Evolutionary conservation across 2,113 vertebrate genomes (phyloP), one percentile per base, ranked within the genome.

Genomic region (Mesembrinibis cayennensis): DNA sequence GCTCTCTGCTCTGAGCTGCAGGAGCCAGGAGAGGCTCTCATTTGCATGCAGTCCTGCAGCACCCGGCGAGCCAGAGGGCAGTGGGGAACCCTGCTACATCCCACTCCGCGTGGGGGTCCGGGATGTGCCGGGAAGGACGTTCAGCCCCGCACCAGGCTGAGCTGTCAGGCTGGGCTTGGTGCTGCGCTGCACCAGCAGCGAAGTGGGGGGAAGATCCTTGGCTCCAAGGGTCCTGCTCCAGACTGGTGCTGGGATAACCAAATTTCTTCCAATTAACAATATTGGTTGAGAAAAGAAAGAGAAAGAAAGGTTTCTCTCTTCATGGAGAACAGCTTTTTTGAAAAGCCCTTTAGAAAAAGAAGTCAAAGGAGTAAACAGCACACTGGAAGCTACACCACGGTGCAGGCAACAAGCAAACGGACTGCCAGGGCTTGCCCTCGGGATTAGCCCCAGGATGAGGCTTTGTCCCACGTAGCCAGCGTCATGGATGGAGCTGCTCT

Each of bases 1-100:
- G 71, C 67, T 94, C 72, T 62, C 40, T 72, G 91, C 87, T 66
- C 67, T 40, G 87, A 95, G 87, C 74, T 69, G 87, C 49, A 36
- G 53, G 84, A 88, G 61, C 77, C 27, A 40, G 77, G 34, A 87
- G 42, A 82, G 12, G 27, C 38, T 69, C 69, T 91, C 73, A 53
- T 87, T 85, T 78, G 6, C 78, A 85, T 62, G 61, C 70, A 59
- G 52, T 19, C 73, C 72, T 71, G 61, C 66, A 90, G 74, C 80
- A 79, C 66, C 36, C 1, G 0, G 44, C 0, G 3, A 96, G 90
- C 65, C 9, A 19, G 16, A 59, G 80, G 63, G 73, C 63, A 50
- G n/a, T 2, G 0, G 56, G 74, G 49, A 89, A 16, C 52, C 78
- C n/a, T 52, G n/a, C 58, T 40, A 9, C 81, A 34, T 62, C 72